These are phyloP conservation scores for Delia radicum DNA, from an alignment of 1,140 invertebrate genomes.

Conservation along the genomic window DNA sequence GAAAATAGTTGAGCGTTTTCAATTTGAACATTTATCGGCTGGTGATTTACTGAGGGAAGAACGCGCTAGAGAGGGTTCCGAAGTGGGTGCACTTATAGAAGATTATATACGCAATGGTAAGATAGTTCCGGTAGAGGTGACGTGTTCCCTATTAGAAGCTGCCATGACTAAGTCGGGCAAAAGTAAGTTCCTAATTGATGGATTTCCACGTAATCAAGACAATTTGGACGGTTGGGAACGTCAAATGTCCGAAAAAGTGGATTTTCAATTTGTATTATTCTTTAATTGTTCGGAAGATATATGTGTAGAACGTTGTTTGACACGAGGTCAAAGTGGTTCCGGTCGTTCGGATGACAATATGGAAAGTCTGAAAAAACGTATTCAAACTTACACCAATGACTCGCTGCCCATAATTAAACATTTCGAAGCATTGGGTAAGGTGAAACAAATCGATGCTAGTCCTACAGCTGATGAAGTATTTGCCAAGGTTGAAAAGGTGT, in stretches of 20 bases:
- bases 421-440: slow-evolving; percentile 73
- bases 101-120: slow-evolving; percentile 89
- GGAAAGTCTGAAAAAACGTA: slow-evolving; percentile 87
- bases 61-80: slow-evolving; percentile 76
- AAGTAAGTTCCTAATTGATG: slow-evolving; percentile 94
- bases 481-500: slow-evolving; percentile 49
- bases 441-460: slow-evolving; percentile 77
- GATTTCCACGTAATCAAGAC: slow-evolving; percentile 96
- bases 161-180: slow-evolving; percentile 74
- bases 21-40: slow-evolving; percentile 95
- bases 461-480: slow-evolving; percentile 71
- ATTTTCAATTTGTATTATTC: slow-evolving; percentile 88
- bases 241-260: slow-evolving; percentile 80
- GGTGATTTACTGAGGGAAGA: slow-evolving; percentile 95
- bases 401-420: slow-evolving; percentile 93
- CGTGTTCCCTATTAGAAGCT: slow-evolving; percentile 87
- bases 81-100: slow-evolving; percentile 93
- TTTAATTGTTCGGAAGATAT: slow-evolving; percentile 87
- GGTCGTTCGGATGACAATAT: slow-evolving; percentile 94
- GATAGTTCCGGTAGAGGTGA: slow-evolving; percentile 99
- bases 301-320: slow-evolving; percentile 82
- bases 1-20: slow-evolving; percentile 86
- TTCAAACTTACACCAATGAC: slow-evolving; percentile 85
- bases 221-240: slow-evolving; percentile 95
- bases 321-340: slow-evolving; percentile 82